Evolutionary conservation across 2,113 vertebrate species (phyloP).

Genomic region (Odocoileus hemionus): DNA sequence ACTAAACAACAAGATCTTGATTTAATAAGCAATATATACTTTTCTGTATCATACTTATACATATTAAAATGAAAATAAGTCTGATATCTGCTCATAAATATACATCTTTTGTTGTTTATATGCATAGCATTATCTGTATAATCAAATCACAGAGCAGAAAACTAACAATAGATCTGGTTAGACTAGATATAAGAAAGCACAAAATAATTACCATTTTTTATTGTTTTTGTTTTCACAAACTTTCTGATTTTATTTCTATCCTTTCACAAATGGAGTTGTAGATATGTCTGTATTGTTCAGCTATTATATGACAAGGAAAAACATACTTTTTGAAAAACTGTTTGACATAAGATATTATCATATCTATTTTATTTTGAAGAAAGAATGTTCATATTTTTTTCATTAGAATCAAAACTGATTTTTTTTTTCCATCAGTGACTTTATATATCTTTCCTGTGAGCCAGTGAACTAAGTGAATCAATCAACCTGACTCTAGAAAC

Average conservation of each 20-base stretch:
- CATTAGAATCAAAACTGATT: not conserved
- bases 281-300: not conserved
- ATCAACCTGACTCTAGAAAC: not conserved
- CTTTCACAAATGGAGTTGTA: not conserved
- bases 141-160: not conserved
- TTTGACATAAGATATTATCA: not conserved
- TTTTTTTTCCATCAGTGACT: not conserved
- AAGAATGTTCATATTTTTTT: not conserved
- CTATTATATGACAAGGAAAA: not conserved
- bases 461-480: not conserved
- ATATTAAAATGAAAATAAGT: not conserved
- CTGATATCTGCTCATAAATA: not conserved
- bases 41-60: not conserved
- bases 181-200: not conserved
- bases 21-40: not conserved
- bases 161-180: not conserved
- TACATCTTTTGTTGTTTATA: not conserved
- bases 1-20: not conserved
- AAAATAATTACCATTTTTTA: not conserved
- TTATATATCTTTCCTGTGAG: not conserved
- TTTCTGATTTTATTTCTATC: not conserved
- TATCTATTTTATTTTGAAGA: not conserved
- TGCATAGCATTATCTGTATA: not conserved
- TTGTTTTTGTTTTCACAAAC: not conserved
- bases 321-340: not conserved